Evolutionary conservation across 2,888 invertebrate genomes (phyloP).

Genomic region (Drosophila koepferae): DNA sequence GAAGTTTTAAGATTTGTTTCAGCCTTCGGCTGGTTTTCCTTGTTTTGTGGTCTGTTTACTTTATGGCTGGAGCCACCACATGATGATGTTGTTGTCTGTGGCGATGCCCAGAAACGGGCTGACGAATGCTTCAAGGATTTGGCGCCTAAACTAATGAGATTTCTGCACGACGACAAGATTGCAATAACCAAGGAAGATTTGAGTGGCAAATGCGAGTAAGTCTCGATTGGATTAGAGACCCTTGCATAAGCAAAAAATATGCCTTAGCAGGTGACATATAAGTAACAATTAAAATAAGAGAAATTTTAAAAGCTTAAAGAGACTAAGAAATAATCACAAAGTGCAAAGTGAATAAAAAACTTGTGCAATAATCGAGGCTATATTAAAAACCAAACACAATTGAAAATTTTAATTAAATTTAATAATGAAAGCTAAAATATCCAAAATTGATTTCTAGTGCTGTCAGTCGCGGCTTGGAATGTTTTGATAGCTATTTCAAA

Average conservation of each 20-base stretch:
- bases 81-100: constrained; percentile 65
- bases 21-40: constrained; percentile 33
- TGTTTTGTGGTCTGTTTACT: constrained; percentile 22
- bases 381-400: no score
- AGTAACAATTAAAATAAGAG: background rate
- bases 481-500: constrained; percentile 83
- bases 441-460: constrained; percentile 67
- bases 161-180: constrained; percentile 81
- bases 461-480: constrained; percentile 83
- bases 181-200: constrained; percentile 82
- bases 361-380: no score
- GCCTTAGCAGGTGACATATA: background rate
- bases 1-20: constrained; percentile 29
- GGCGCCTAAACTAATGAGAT: constrained; percentile 82
- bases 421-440: background rate
- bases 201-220: constrained; percentile 84
- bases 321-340: no score
- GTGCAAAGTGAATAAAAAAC: no score
- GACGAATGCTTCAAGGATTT: constrained; percentile 84
- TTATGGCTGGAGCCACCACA: constrained; percentile 18
- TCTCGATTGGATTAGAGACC: constrained; percentile 1
- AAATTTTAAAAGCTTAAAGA: constrained; percentile 1
- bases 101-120: constrained; percentile 79
- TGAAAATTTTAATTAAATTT: background rate
- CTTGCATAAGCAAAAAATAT: background rate